A percentile compares a stretch with the other conserved stretches of the same genome.
Evolutionary conservation across 2,797 vertebrate genomes (phyloP).

Genomic region (Neomorphus geoffroyi): DNA sequence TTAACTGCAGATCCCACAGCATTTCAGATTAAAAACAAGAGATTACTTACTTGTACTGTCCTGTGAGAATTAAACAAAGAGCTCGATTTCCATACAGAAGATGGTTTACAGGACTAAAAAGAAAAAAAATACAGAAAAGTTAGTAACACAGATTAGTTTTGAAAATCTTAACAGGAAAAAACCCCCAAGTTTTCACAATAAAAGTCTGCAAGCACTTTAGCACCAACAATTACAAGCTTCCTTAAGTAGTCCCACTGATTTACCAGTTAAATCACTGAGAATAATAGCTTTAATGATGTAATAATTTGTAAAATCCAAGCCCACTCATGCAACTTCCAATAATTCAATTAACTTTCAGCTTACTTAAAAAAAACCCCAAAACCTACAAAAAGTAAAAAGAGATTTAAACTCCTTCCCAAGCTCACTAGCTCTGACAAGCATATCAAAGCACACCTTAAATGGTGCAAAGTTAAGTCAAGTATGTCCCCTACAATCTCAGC

Average conservation of each 20-base stretch:
- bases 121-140: not conserved
- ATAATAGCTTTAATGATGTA: not conserved
- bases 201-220: not conserved
- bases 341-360: not conserved
- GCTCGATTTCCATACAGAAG: slow-evolving; percentile 92
- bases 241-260: not conserved
- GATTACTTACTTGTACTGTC: slow-evolving; percentile 86
- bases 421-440: not conserved
- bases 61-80: slow-evolving; percentile 84
- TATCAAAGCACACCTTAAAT: not conserved
- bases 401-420: not conserved
- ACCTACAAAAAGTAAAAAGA: not conserved
- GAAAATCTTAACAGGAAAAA: not conserved
- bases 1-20: not conserved
- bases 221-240: not conserved
- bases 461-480: not conserved
- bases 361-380: too few species aligned
- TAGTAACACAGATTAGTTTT: not conserved
- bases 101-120: slow-evolving; percentile 86
- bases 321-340: not conserved
- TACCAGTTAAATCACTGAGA: not conserved
- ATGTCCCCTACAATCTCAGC: not conserved
- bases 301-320: not conserved
- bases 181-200: not conserved
- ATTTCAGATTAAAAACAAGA: not conserved